Conservation (phyloP, 2,113 vertebrate species). For the Petaurus breviceps region DNA sequence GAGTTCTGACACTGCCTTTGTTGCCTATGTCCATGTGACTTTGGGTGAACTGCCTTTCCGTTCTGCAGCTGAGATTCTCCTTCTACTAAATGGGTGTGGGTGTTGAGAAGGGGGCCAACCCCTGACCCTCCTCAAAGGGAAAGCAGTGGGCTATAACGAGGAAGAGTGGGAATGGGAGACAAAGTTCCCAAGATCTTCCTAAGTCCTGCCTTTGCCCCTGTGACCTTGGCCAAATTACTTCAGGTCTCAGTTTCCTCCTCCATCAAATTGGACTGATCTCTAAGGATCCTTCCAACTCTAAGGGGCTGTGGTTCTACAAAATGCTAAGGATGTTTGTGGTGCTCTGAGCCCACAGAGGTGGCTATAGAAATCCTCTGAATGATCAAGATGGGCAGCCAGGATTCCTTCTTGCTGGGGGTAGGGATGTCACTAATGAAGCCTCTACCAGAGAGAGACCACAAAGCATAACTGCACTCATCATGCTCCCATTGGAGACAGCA, state of each 20-base stretch:
- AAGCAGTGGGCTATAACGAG: neutral
- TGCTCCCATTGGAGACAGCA: neutral
- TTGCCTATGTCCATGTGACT: neutral
- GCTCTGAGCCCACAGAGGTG: neutral
- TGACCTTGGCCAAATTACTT: neutral
- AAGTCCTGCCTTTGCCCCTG: conserved; percentile 38
- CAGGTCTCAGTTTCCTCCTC: conserved; percentile 33
- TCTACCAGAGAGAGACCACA: neutral
- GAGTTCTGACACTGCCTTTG: neutral
- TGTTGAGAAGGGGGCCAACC: neutral
- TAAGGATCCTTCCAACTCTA: neutral
- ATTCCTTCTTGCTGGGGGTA: neutral
- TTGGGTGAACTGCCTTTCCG: neutral
- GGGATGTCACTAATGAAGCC: neutral
- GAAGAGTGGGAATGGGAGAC: neutral
- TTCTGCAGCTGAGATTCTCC: neutral
- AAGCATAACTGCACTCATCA: neutral
- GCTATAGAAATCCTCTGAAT: neutral
- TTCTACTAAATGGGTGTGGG: neutral
- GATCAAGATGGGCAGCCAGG: neutral
- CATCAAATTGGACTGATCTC: conserved; percentile 10
- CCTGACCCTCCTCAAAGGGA: neutral
- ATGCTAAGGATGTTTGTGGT: neutral
- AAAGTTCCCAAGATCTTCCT: neutral
- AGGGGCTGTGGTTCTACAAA: conserved; percentile 57